Evolutionary conservation across 2,888 invertebrate genomes (phyloP), one percentile per base, ranked within the genome.

Genomic region (Tyria jacobaeae): DNA sequence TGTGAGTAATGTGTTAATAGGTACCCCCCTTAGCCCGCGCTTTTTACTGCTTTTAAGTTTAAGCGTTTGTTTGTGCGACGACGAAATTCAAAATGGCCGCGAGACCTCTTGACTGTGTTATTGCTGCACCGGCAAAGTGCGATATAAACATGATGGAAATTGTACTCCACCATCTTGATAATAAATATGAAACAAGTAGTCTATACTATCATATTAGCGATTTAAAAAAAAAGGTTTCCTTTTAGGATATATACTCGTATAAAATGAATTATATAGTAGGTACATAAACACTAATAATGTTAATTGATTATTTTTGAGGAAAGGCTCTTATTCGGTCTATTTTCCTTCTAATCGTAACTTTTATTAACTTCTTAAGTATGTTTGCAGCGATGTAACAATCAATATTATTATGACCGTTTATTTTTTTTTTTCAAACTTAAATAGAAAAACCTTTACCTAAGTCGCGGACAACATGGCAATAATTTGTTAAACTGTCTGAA

Each of bases 1-100:
- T 80, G 80, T 82, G 83, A 84, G 83, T 83, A 82, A 84, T 83
- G 83, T 82, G 81, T 79, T 85, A 84, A 84, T 84, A 82, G 83
- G 83, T 78, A 79, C 78, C 76, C 78, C n/a, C 75, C 70, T 69
- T 69, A 72, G 74, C 61, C 63, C 68, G 61, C 75, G 78, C 78
- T 77, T 79, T 80, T 79, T 76, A 76, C 75, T 77, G 81, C 79
- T 82, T 84, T 81, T 78, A 80, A 79, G 78, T 80, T 73, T 72
- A 80, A 82, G 74, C 82, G 78, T 81, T 83, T 82, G 78, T 82
- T 81, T 81, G 83, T 75, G 76, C 73, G 67, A 76, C 75, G 64
- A 69, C 70, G 71, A 75, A 75, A 79, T 76, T 77, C 74, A 78
- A 82, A 83, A 82, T 83, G 80, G 82, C 76, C 73, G 76, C 71